A percentile compares a stretch with the other conserved stretches of the same genome.
phyloP scores from a whole-genome alignment of 2,888 invertebrate genomes.

The Carabus problematicus region DNA sequence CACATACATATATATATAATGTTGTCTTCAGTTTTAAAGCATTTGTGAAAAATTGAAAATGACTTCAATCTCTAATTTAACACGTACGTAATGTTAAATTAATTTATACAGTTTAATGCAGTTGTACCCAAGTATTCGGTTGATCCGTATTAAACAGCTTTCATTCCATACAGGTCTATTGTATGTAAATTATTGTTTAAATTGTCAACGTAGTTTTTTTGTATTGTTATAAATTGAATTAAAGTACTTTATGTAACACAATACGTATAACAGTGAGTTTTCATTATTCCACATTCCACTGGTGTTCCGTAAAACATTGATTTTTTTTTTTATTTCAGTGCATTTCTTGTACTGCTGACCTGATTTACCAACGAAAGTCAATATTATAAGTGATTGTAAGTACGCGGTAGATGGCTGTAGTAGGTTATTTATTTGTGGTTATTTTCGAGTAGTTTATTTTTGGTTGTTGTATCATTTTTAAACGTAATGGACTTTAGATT shows the following conservation, averaged over 20 bases:
- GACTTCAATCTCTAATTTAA: slow-evolving; percentile 22
- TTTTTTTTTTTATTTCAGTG: neutral
- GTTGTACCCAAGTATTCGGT: neutral
- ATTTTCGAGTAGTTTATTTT: slow-evolving; percentile 25
- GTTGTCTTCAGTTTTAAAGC: slow-evolving; percentile 20
- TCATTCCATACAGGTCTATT: slow-evolving; percentile 36
- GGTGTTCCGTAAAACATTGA: neutral
- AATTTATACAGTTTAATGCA: neutral
- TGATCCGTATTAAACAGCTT: slow-evolving; percentile 32
- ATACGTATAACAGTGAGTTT: slow-evolving; percentile 5
- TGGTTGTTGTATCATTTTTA: slow-evolving; percentile 19
- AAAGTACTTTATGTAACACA: slow-evolving; percentile 39
- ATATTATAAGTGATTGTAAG: neutral
- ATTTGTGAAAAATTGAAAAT: slow-evolving; percentile 23
- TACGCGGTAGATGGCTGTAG: slow-evolving; percentile 27
- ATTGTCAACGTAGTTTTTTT: slow-evolving; percentile 38
- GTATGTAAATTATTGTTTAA: slow-evolving; percentile 38
- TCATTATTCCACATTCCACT: neutral
- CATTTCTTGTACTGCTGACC: neutral
- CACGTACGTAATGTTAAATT: slow-evolving; percentile 10
- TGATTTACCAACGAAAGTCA: neutral
- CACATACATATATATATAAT: too few species aligned
- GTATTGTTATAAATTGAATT: slow-evolving; percentile 41
- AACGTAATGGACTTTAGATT: slow-evolving; percentile 19
- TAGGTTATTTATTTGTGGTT: slow-evolving; percentile 24